Evolutionary conservation across 2,888 invertebrate species (phyloP), one percentile per base, ranked within the genome.

Genomic region (Brachylomia viminalis): DNA sequence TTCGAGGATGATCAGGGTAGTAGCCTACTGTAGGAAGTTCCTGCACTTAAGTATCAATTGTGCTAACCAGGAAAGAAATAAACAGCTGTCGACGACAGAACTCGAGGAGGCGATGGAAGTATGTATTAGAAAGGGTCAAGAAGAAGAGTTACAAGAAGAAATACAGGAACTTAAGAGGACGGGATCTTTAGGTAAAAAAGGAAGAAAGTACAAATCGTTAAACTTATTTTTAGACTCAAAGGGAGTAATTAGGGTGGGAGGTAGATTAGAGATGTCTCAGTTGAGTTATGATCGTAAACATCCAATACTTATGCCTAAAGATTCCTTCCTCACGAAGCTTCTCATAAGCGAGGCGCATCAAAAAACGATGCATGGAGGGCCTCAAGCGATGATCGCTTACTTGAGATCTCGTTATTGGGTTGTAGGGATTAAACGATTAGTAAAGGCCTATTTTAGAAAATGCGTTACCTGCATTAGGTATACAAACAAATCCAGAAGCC

Each of bases 311-410:
- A n/a, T 54, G 1, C 54, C n/a, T 54, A n/a, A n/a, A n/a, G n/a
- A n/a, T n/a, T n/a, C n/a, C n/a, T n/a, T n/a, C n/a, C n/a, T n/a
- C n/a, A 65, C 65, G 2, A 47, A 71, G 17, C 38, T 75, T 6
- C n/a, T 70, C 0, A 49, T 79, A 15, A 38, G 33, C 33, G 69
- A 79, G 10, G 72, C 69, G 30, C 72, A 64, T n/a, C n/a, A n/a
- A 52, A 61, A 54, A 30, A 75, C 79, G 2, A 42, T 75, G 52
- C 79, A 79, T 17, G 75, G 75, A 2, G 13, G 79, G 79, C 79
- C 59, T 7, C 75, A 72, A 66, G 10, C 68, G 0, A 75, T 75
- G 65, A 17, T 79, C 1, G 61, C 49, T 33, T 79, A 64, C 27
- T 52, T 79, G 15, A 64, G 27, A 45, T 64, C 64, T 45, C 45